Percentiles rank a stretch among this genome's conserved stretches.
Evolutionary conservation across 2,888 invertebrate species (phyloP).

Genomic region (Agrochola macilenta): DNA sequence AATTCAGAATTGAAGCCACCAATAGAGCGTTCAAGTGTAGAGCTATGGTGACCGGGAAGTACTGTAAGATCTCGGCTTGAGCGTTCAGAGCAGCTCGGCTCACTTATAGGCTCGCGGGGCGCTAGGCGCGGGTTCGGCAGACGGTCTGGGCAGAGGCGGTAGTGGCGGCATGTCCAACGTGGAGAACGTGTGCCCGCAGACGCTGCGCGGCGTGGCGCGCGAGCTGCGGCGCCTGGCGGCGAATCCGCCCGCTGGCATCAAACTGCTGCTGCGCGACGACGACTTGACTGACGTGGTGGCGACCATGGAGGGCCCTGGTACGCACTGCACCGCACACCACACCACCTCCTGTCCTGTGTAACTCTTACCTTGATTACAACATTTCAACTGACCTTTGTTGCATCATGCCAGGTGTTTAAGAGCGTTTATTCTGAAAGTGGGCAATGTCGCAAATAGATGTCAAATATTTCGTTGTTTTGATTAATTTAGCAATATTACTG

Average conservation of each 20-base stretch:
- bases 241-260: slow-evolving; percentile 97
- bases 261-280: slow-evolving; percentile 96
- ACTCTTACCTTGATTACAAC: neutral
- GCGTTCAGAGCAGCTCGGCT: slow-evolving; percentile 3
- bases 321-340: neutral
- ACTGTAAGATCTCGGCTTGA: slow-evolving; percentile 23
- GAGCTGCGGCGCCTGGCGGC: slow-evolving; percentile 96
- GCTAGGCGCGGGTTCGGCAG: slow-evolving; percentile 7
- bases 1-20: slow-evolving; percentile 7
- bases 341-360: neutral
- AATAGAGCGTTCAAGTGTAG: neutral
- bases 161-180: slow-evolving; percentile 93
- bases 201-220: slow-evolving; percentile 96
- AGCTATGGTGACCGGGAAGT: slow-evolving; percentile 29
- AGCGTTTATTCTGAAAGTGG: too few relatives aligned
- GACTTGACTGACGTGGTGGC: slow-evolving; percentile 98
- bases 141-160: slow-evolving; percentile 23
- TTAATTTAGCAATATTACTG: too few relatives aligned
- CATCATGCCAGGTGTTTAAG: neutral
- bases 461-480: too few relatives aligned
- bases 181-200: slow-evolving; percentile 98
- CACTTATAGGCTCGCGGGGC: slow-evolving; percentile 9
- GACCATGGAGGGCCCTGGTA: slow-evolving; percentile 95
- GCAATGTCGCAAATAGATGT: too few relatives aligned
- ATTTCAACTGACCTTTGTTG: neutral